Evolutionary conservation across 2,888 invertebrate genomes (phyloP).

Genomic region (Eilema caniola): DNA sequence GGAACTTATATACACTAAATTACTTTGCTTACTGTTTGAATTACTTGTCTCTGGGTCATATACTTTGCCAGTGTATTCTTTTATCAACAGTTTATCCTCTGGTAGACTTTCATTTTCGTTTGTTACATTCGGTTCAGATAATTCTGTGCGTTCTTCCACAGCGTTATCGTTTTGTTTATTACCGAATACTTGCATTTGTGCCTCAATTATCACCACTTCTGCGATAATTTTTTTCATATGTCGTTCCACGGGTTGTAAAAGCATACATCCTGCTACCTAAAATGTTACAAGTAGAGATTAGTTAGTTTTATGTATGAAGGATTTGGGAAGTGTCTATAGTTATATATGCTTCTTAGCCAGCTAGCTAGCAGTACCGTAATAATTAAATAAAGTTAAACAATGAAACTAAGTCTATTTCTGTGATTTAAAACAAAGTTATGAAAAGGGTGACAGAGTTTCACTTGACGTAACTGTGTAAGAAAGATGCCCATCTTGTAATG

Average conservation of each 20-base stretch:
- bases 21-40: background rate
- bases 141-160: constrained; percentile 55
- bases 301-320: background rate
- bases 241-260: constrained; percentile 88
- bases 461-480: background rate
- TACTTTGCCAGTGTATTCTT: background rate
- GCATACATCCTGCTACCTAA: constrained; percentile 86
- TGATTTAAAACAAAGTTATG: background rate
- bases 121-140: constrained; percentile 48
- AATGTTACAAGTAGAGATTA: constrained; percentile 30
- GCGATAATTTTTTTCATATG: constrained; percentile 80
- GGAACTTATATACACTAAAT: background rate
- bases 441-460: background rate
- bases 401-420: background rate
- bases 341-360: background rate
- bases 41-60: background rate
- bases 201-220: constrained; percentile 71
- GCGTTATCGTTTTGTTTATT: constrained; percentile 61
- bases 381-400: background rate
- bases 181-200: constrained; percentile 69
- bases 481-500: background rate
- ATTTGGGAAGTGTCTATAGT: background rate
- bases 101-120: constrained; percentile 41
- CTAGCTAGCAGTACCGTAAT: background rate
- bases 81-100: background rate